Evolutionary conservation across 2,797 vertebrate genomes (phyloP).

Genomic region (Micrastur ruficollis): DNA sequence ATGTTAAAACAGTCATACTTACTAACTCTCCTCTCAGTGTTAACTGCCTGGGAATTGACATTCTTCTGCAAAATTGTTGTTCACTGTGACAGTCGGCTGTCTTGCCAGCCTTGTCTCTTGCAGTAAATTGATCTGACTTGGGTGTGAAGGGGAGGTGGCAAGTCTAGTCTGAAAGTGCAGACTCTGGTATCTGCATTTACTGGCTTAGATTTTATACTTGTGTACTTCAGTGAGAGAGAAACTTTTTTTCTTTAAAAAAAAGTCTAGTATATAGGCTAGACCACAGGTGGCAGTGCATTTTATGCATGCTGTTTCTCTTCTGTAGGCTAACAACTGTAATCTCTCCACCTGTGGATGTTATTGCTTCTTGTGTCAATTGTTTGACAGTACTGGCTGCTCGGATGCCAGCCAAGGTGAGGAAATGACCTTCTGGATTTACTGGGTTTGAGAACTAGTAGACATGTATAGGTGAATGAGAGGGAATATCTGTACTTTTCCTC

Average conservation of each 20-base stretch:
- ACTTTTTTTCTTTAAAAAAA: neutral
- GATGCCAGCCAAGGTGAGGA: conserved; percentile 90
- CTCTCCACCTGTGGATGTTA: conserved; percentile 92
- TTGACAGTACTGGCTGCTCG: conserved; percentile 90
- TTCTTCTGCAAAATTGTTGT: neutral
- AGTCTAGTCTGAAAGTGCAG: conserved; percentile 6
- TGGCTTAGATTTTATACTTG: neutral
- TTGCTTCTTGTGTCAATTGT: conserved; percentile 95
- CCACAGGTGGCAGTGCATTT: neutral
- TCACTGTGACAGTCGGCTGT: neutral
- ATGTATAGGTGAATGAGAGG: neutral
- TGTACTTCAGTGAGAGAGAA: neutral
- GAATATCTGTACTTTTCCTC: neutral
- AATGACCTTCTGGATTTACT: neutral
- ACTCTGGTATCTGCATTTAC: neutral
- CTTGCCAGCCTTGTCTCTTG: neutral
- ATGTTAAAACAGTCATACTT: neutral
- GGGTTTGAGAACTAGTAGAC: neutral
- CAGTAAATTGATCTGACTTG: conserved; percentile 27
- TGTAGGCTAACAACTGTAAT: conserved; percentile 90
- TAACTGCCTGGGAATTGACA: neutral
- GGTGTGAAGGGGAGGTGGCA: neutral
- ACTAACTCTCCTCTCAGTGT: neutral
- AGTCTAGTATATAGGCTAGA: neutral
- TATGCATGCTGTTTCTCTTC: neutral